phyloP scores from a whole-genome alignment of 1,140 invertebrate species.

The Sitophilus oryzae region DNA sequence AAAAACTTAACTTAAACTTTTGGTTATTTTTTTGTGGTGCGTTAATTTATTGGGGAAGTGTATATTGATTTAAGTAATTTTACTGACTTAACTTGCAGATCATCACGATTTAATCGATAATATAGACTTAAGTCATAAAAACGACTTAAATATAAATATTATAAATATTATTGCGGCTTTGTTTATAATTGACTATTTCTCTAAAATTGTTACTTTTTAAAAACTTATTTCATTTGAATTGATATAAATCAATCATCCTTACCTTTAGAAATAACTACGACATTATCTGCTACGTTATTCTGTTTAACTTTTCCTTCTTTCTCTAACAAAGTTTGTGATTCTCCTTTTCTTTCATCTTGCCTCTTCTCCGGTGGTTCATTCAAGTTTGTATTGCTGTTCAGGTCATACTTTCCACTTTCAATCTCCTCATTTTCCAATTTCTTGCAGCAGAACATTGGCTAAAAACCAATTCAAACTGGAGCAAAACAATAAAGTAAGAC shows the following conservation, averaged over 20 bases:
- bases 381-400: slow-evolving; percentile 17
- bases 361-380: slow-evolving; percentile 7
- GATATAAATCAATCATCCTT: too few relatives aligned
- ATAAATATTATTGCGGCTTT: too few relatives aligned
- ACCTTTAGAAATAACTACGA: slow-evolving; percentile 21
- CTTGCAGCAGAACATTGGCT: slow-evolving; percentile 31
- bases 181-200: not conserved
- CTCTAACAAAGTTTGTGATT: slow-evolving; percentile 15
- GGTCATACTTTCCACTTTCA: slow-evolving; percentile 23
- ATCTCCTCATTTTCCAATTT: slow-evolving; percentile 5
- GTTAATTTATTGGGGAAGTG: too few relatives aligned
- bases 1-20: too few relatives aligned
- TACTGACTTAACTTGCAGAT: too few relatives aligned
- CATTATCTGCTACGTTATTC: not conserved
- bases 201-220: not conserved
- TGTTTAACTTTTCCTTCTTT: slow-evolving; percentile 3
- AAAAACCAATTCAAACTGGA: slow-evolving; percentile 9
- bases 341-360: not conserved
- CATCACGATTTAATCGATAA: too few relatives aligned
- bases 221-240: too few relatives aligned
- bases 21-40: too few relatives aligned
- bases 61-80: too few relatives aligned
- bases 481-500: slow-evolving; percentile 5
- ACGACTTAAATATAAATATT: too few relatives aligned
- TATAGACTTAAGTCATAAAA: too few relatives aligned